Conservation (phyloP, 1,140 invertebrate species). For the Glomeris maerens region DNA sequence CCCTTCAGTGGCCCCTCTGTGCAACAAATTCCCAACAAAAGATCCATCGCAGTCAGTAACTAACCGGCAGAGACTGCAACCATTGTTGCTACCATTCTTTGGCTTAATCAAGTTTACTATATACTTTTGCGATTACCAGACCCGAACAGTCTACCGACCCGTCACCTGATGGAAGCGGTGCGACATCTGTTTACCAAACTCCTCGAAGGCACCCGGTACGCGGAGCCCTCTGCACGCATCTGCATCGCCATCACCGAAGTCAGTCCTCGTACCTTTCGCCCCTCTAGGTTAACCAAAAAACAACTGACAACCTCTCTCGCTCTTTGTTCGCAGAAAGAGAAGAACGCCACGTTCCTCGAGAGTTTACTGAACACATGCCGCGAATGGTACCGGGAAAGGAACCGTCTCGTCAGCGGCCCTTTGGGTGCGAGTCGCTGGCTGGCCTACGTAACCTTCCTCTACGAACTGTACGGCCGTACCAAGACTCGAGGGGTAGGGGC, state of each 20-base stretch:
- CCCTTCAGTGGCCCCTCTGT: no score
- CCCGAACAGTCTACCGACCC: conserved; percentile 58
- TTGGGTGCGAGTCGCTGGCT: conserved; percentile 40
- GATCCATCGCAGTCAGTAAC: no score
- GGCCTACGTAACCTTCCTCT: conserved; percentile 72
- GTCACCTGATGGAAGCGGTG: conserved; percentile 67
- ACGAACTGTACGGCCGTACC: conserved; percentile 71
- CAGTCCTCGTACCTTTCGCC: no score
- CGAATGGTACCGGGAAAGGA: conserved; percentile 74
- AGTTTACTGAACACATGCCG: conserved; percentile 73
- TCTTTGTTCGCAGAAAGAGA: conserved; percentile 53
- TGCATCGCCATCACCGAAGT: conserved; percentile 69
- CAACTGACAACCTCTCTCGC: not conserved
- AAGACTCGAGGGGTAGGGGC: conserved; percentile 22
- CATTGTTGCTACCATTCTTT: no score
- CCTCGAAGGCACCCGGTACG: conserved; percentile 58
- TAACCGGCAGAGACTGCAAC: no score
- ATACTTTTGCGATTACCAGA: conserved; percentile 35
- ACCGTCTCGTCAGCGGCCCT: conserved; percentile 27
- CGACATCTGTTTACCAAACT: conserved; percentile 60
- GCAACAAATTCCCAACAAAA: no score
- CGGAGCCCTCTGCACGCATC: conserved; percentile 59
- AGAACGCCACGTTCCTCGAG: conserved; percentile 72
- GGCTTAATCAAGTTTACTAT: conserved; percentile 10
- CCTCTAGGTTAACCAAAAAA: no score